Percentiles rank a stretch among this genome's conserved stretches.
phyloP scores from a whole-genome alignment of 2,888 invertebrate species.

The Hedychridium roseum region DNA sequence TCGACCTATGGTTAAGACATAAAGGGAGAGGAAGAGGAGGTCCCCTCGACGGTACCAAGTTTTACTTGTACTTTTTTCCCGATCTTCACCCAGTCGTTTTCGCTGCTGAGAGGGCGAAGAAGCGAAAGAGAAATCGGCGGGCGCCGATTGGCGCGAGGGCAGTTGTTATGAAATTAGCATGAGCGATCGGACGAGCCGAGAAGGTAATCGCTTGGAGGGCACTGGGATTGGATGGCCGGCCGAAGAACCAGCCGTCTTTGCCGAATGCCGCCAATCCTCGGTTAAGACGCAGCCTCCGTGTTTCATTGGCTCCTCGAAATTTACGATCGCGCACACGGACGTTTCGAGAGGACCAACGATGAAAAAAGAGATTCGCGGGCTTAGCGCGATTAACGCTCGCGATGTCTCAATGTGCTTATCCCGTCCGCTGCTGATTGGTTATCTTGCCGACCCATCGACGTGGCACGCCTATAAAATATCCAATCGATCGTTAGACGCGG shows the following conservation, averaged over 20 bases:
- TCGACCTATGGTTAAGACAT: no score
- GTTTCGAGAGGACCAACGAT: no score
- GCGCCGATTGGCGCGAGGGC: conserved; percentile 60
- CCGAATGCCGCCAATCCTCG: conserved; percentile 48
- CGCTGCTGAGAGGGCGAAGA: no score
- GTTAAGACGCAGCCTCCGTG: conserved; percentile 37
- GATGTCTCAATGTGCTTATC: conserved; percentile 39
- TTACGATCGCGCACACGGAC: neutral
- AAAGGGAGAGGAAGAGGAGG: no score
- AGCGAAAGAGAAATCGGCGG: conserved; percentile 30
- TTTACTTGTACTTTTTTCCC: no score
- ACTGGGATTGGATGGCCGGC: conserved; percentile 53
- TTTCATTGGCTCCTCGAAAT: conserved; percentile 48
- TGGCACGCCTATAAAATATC: no score
- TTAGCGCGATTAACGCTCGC: conserved; percentile 36
- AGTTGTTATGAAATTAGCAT: conserved; percentile 64
- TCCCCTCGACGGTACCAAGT: no score
- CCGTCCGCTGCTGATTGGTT: no score
- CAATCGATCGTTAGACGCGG: no score
- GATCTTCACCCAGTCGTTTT: no score
- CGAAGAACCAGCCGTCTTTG: conserved; percentile 36
- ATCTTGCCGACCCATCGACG: neutral
- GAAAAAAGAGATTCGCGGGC: no score
- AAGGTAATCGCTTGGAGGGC: conserved; percentile 57
- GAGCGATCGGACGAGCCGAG: conserved; percentile 52